Base-by-base conservation (phyloP, 2,888 invertebrate species). In the Anorthoa munda region DNA sequence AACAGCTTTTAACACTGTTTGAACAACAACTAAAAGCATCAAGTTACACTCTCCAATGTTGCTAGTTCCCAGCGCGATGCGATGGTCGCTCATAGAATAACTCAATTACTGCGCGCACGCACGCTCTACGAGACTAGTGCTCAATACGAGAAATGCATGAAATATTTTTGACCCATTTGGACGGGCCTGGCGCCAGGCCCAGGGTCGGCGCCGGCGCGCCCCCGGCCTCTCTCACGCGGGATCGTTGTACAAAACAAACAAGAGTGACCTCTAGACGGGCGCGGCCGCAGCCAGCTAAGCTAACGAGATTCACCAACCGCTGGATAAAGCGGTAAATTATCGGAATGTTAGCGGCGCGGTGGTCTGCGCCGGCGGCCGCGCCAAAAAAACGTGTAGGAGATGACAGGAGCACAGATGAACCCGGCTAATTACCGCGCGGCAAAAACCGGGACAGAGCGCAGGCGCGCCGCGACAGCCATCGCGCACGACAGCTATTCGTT, bases 241-340 rank as follows among this genome's bases (percentile, higher is more conserved):
- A 92, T 95, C 95, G 93, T 95, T 95, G 92, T 95, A 95, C 93
- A 96, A 96, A 96, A 96, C 95, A 96, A 96, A 96, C 95, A 96
- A 95, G 93, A 96, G 88, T 95, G 95, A 95, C 95, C 95, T 94
- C 93, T 93, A 94, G 94, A 92, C 94, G 93, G 93, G 90, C 93
- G 90, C 93, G 92, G 90, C 86, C 93, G 90, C 92, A 92, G 90
- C 86, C 83, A 82, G 92, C 93, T 88, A 84, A 92, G 92, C 94
- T 95, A 95, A 95, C 95, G 95, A 95, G 95, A 95, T 96, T 95
- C 95, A 95, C 95, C 92, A 95, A 94, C 92, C 93, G 92, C 90
- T 90, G 95, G 93, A 95, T 95, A 94, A 95, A 95, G 95, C 95
- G 95, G 95, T 96, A 96, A 95, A 95, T 95, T 95, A 95, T 95